Evolutionary conservation across 2,888 invertebrate species (phyloP), one percentile per base, ranked within the genome.

Genomic region (Spatulosminthurus flaviceps): DNA sequence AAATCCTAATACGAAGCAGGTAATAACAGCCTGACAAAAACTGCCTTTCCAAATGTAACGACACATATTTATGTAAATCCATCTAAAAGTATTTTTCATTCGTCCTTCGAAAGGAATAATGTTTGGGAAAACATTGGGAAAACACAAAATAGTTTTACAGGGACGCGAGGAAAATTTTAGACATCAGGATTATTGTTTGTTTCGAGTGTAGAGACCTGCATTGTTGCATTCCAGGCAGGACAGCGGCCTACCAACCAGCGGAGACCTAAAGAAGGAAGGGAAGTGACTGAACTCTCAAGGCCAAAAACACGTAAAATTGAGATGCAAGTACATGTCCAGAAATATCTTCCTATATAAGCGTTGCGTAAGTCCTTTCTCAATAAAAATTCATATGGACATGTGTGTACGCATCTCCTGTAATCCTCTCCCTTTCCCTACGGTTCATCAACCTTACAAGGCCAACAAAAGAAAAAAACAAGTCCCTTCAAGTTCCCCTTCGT

Each of bases 381-480:
- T 22, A 4, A 34, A 4, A 26, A 64, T 16, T 4, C 64, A 19
- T 24, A 64, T 22, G 16, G 51, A n/a, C 16, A 51, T 51, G 51
- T 13, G n/a, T 19, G 4, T 19, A 9, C 16, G 16, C 51, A 51
- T 51, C 51, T 51, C 21, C 19, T 21, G 21, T 11, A n/a, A 24
- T 69, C 29, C 29, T 29, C 24, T 70, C 34, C 70, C 70, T 34
- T 70, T 21, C 22, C 42, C 28, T 24, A 64, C 7, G 29, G 70
- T 70, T 70, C 70, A 42, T 41, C 70, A 41, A 70, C 70, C 70
- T 70, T 42, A 29, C 41, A 70, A 70, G 70, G 70, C 28, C 70
- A 70, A 42, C 22, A 21, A 34, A 70, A 28, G 69, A 22, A 70
- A 41, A 70, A 70, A 64, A 51, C n/a, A 51, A 16, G 51, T 51